phyloP scores from a whole-genome alignment of 2,888 invertebrate genomes.

The Exocentrus adspersus region DNA sequence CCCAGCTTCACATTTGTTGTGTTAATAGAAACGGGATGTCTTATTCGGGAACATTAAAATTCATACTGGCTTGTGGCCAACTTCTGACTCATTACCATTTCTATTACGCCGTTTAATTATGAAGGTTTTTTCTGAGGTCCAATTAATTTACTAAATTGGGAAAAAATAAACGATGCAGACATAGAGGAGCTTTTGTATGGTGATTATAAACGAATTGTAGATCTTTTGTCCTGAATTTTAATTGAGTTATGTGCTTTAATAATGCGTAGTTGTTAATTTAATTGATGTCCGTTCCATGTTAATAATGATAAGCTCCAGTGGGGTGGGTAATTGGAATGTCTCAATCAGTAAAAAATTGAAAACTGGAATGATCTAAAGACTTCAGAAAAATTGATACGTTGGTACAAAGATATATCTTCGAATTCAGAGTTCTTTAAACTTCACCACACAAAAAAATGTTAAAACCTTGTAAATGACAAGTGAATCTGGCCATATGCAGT shows the following conservation, averaged over 20 bases:
- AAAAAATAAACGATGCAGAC: not conserved
- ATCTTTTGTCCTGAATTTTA: conserved; percentile 10
- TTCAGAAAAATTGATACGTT: no score
- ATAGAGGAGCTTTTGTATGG: not conserved
- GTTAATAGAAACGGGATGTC: conserved; percentile 27
- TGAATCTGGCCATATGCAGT: conserved; percentile 38
- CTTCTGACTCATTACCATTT: conserved; percentile 35
- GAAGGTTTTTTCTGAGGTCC: conserved; percentile 1
- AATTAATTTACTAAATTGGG: conserved; percentile 13
- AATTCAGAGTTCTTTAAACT: no score
- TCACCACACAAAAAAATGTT: conserved; percentile 44
- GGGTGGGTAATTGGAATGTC: not conserved
- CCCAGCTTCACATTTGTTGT: not conserved
- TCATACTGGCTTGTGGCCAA: conserved; percentile 36
- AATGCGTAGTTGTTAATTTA: conserved; percentile 5
- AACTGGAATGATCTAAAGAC: conserved; percentile 9
- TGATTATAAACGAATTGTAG: conserved; percentile 7
- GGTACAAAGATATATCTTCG: no score
- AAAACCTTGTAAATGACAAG: conserved; percentile 51
- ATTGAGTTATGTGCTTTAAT: conserved; percentile 9
- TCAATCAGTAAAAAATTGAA: conserved; percentile 20
- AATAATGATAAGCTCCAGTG: not conserved
- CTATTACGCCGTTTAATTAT: conserved; percentile 30
- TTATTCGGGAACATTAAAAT: conserved; percentile 32
- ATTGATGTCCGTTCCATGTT: not conserved